Evolutionary conservation across 1,140 invertebrate genomes (phyloP), one percentile per base, ranked within the genome.

Genomic region (Ephestia elutella): DNA sequence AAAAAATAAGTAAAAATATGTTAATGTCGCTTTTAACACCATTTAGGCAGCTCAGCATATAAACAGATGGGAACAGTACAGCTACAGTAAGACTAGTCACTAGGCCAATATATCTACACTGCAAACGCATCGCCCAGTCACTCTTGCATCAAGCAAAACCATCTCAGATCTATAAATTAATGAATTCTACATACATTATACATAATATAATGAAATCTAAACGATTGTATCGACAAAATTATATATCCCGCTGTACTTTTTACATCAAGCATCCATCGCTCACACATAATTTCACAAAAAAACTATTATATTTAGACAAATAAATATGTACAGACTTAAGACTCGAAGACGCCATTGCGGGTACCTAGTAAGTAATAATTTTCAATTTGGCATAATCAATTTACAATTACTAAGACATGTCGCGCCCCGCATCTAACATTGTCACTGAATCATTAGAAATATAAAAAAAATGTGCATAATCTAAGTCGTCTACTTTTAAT

Each of bases 21-120:
- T 32, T 10, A 32, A 32, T 10, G 9, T 32, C 9, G 9, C 30
- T 32, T 10, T 32, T 32, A 2, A 5, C 9, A 10, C 30, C 9
- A 10, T 10, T 32, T 32, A n/a, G 11, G 11, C 30, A 32, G 30
- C 9, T 32, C 1, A 44, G 2, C 38, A 15, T n/a, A 44, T 44
- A 44, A 44, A 44, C 15, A n/a, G 13, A 44, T 17, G 7, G 2
- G 38, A n/a, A 44, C 10, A 44, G 21, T 25, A 11, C 2, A 35
- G 38, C 38, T 44, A 44, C 38, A 44, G 7, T n/a, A 2, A 17
- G 32, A 35, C 44, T 53, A 66, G 60, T 58, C 21, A 54, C 62
- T 69, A 68, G 68, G 68, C 68, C 71, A 65, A 17, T 2, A 65
- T 68, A 68, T 66, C 68, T 70, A 73, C 67, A 68, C 35, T 44